Evolutionary conservation across 2,888 invertebrate species (phyloP), one percentile per base, ranked within the genome.

Genomic region (Byasa hedistus): DNA sequence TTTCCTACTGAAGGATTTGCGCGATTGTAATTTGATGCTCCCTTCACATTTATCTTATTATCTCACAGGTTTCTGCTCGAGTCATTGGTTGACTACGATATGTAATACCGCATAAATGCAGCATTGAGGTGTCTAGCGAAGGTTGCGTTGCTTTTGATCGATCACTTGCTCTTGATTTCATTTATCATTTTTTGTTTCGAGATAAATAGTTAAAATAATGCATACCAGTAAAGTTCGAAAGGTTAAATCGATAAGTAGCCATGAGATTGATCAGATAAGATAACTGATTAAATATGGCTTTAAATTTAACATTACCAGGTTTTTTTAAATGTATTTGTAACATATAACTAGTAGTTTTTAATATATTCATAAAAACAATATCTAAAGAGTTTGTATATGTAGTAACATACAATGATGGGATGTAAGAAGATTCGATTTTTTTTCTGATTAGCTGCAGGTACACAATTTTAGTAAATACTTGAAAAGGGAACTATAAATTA

Each of bases 71-170:
- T 39, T 32, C 44, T 39, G n/a, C 22, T 22, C n/a, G 1, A 54
- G 60, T 7, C 48, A 48, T 58, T 48, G 51, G 59, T 64, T 8
- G n/a, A 44, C 23, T 62, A 32, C 51, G 57, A 60, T 55, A 64
- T 66, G 54, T 51, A 61, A 68, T 68, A 61, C 58, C 54, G 22
- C 22, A 44, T 64, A 68, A 56, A 55, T 55, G 19, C 55, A 69
- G 48, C 75, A 75, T 73, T 75, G 75, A 73, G 27, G 22, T 67
- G 75, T 75, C 73, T 17, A 2, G 24, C 7, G 65, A 66, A 73
- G 72, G 73, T 68, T 68, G 64, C 54, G 57, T 61, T 61, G 64
- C 60, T 62, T 68, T 68, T 70, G 73, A 71, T 73, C 69, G 69
- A 70, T 68, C 17, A 56, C 36, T 62, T 60, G 66, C 59, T 68